Evolutionary conservation across 2,888 invertebrate genomes (phyloP), one percentile per base, ranked within the genome.

Genomic region (Galeopsomyia nigrocyanea): DNA sequence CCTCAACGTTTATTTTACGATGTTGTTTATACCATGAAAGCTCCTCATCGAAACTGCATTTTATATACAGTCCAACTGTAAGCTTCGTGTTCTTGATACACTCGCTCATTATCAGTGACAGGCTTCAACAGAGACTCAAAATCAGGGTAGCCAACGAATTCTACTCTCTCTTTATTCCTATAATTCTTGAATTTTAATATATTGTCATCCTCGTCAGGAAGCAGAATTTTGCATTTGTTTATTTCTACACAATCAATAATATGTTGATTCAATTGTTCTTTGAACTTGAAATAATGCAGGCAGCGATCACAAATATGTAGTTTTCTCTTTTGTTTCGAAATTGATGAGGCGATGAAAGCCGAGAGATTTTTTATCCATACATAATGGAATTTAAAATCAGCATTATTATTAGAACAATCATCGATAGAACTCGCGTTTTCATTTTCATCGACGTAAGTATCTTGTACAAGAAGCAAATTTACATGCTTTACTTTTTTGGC

Each of bases 401-500:
- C 7, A 2, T 57, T 22, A 22, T 19, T 55, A 13, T 17, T 13
- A 13, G n/a, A 2, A 3, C 26, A 14, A 26, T 57, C 5, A 14
- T 57, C 26, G 14, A 26, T 16, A 26, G 9, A 7, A 26, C 14
- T 5, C 2, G 13, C 2, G 26, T 14, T 31, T 1, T 57, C 53
- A n/a, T 53, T 17, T 53, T 56, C 16, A 22, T 56, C 56, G 10
- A 56, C 21, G 7, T 56, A 2, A 5, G 6, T 13, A 22, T 56
- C 56, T 56, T 56, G 56, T 13, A 56, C 22, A 7, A 22, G 19
- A 22, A 56, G 56, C 56, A 56, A 56, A 22, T 56, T 56, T 13
- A 56, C 56, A 56, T 56, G 21, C 13, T 56, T 56, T 16, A 10
- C 22, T 56, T 56, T 56, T 7, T 56, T 21, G 19, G 21, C 19